A percentile compares a stretch with the other conserved stretches of the same genome.
These are phyloP conservation scores for Ectemnius cavifrons DNA, from an alignment of 2,888 invertebrate species.

Conservation along the genomic window DNA sequence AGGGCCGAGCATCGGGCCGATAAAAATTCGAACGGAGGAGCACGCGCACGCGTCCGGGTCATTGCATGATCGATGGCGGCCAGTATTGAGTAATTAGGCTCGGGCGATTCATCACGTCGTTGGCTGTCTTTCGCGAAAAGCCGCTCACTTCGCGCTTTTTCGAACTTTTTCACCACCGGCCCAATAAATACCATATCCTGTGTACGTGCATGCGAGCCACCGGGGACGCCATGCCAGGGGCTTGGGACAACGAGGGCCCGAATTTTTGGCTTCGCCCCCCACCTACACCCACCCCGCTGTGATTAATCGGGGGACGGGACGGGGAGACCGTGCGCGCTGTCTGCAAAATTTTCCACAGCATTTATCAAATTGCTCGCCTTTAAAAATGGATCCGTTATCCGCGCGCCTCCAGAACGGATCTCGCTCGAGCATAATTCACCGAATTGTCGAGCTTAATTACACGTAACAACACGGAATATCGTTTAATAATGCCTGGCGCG, in stretches of 20 bases:
- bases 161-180: not conserved
- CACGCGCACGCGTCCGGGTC: not conserved
- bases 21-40: constrained; percentile 19
- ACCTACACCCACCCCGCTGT: not conserved
- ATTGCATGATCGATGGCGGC: constrained; percentile 43
- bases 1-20: not conserved
- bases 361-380: constrained; percentile 47
- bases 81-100: constrained; percentile 45
- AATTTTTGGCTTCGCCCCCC: no score
- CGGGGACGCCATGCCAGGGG: no score
- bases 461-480: no score
- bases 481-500: not conserved
- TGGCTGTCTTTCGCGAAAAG: constrained; percentile 39
- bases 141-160: not conserved
- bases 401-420: constrained; percentile 7
- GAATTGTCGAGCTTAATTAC: constrained; percentile 31
- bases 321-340: constrained; percentile 26
- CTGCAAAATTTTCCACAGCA: constrained; percentile 46
- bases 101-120: constrained; percentile 47
- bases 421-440: constrained; percentile 39
- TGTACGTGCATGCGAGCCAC: no score
- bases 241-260: no score
- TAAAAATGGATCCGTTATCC: constrained; percentile 48
- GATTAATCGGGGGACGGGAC: constrained; percentile 41
- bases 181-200: no score